Percentiles rank a stretch among this genome's conserved stretches.
These are phyloP conservation scores for Popillia japonica DNA, from an alignment of 1,140 invertebrate species.

Conservation along the genomic window DNA sequence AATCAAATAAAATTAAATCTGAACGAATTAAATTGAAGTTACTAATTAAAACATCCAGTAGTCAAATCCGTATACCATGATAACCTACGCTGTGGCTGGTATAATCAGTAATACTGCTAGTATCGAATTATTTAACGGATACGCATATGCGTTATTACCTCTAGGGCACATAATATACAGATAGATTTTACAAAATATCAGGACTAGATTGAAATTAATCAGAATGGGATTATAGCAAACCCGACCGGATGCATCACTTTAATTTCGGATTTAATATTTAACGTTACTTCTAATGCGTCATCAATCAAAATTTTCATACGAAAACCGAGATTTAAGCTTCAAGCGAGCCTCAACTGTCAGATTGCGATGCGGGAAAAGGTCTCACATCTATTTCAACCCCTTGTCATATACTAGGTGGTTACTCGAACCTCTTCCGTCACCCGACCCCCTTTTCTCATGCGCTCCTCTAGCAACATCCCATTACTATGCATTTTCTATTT, in stretches of 20 bases:
- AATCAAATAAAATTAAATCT: slow-evolving; percentile 9
- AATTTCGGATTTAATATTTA: slow-evolving; percentile 27
- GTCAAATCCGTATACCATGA: no score
- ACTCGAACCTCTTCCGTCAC: not conserved
- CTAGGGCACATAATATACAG: not conserved
- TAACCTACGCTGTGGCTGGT: no score
- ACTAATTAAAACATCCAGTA: not conserved
- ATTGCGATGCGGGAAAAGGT: slow-evolving; percentile 27
- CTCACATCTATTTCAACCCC: slow-evolving; percentile 38
- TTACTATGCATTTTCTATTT: slow-evolving; percentile 42
- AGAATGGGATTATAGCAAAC: not conserved
- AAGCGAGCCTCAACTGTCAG: slow-evolving; percentile 7
- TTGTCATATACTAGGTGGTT: slow-evolving; percentile 36
- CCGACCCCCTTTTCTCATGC: not conserved
- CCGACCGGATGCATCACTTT: not conserved
- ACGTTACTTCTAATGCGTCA: slow-evolving; percentile 5
- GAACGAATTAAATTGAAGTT: not conserved
- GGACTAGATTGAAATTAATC: slow-evolving; percentile 8
- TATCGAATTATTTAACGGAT: not conserved
- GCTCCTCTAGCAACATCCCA: slow-evolving; percentile 29
- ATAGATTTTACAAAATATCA: not conserved
- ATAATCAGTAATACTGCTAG: not conserved
- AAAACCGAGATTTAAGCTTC: slow-evolving; percentile 26
- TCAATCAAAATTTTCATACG: slow-evolving; percentile 22
- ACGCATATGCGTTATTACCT: not conserved